Base-by-base conservation (phyloP, 1,140 invertebrate species). In the Oncopeltus fasciatus region DNA sequence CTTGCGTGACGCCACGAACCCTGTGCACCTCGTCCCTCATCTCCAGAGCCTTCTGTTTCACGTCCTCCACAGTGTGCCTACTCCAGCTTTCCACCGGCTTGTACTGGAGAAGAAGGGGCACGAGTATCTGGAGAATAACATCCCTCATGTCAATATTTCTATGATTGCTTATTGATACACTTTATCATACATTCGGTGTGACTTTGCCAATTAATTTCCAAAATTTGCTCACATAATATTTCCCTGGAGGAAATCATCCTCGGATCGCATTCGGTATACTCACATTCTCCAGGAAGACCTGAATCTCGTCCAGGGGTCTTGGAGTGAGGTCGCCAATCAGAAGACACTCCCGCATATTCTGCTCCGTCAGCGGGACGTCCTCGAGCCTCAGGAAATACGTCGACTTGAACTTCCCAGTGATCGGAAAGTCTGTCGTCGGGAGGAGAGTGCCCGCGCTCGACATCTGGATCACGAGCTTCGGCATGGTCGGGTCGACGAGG, bases 291-390 rank as follows among this genome's bases (percentile, higher is more conserved):
- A 90, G 79, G 68, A 92, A 80, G 12, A 83, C 77, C 24, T 82
- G 80, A 0, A 93, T 70, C 70, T 92, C 87, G 60, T 90, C 87
- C 1, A 93, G 74, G 0, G 88, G 83, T 65, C 84, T 84, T 1
- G 83, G 79, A 1, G 86, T 82, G 68, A 93, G 78, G 72, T 93
- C 90, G 8, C 91, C 90, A 65, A 84, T 83, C n/a, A 86, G 77
- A 8, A 92, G 68, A 1, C 77, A 71, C 28, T 77, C 75, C 59
- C 76, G 72, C 9, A 86, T 73, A 67, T 83, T 81, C 38, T 81
- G 77, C 61, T 76, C 79, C 1, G 76, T 75, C 12, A 87, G 69
- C 2, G 72, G 69, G 12, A 77, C 77, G 12, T 70, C 64, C 38
- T 74, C 73, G 65, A 79, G 81, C 64, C 81, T 80, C 20, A 87